Base-by-base conservation (phyloP, 2,797 vertebrate genomes). In the Eremophila alpestris region DNA sequence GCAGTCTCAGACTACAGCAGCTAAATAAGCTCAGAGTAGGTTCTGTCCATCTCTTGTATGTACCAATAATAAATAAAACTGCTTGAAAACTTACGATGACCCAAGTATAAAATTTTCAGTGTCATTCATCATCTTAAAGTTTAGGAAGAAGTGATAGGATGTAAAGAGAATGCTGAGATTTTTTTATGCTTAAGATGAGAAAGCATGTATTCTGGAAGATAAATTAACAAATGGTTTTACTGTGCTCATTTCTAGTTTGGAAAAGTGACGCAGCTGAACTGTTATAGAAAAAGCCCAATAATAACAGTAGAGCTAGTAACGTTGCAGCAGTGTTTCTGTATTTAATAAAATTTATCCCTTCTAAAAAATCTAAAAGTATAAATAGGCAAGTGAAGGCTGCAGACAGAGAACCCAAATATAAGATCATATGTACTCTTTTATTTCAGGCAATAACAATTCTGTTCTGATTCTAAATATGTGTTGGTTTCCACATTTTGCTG, bases 211-310 rank as follows among this genome's bases (percentile, higher is more conserved):
- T 49, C 34, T 71, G 54, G 21, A 51, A 67, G 11, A 9, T 43
- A 46, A 67, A 4, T 58, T 68, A 84, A 68, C 8, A 73, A 40
- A 36, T 65, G 5, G 4, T 36, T 89, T 48, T 84, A 13, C 29
- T 59, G 16, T 68, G 16, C 2, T 64, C 58, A 27, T 79, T 89
- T 64, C 70, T 71, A 8, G 26, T 80, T 90, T 38, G 56, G 51
- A 78, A 78, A 48, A 56, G 30, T 45, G 58, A 22, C 18, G 4
- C 15, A 29, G 27, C 10, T 81, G 36, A 77, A 29, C 7, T 62
- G 7, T 49, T 69, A 38, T 0, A 69, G 63, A n/a, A 65, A 43
- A 81, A 78, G n/a, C 0, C 0, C 13, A 58, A 2, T 5, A 40
- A 13, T 17, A 32, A 10, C 27, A 29, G 3, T 63, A 48, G 10